These are phyloP conservation scores for Atherix ibis DNA, from an alignment of 2,888 invertebrate species.

Conservation along the genomic window DNA sequence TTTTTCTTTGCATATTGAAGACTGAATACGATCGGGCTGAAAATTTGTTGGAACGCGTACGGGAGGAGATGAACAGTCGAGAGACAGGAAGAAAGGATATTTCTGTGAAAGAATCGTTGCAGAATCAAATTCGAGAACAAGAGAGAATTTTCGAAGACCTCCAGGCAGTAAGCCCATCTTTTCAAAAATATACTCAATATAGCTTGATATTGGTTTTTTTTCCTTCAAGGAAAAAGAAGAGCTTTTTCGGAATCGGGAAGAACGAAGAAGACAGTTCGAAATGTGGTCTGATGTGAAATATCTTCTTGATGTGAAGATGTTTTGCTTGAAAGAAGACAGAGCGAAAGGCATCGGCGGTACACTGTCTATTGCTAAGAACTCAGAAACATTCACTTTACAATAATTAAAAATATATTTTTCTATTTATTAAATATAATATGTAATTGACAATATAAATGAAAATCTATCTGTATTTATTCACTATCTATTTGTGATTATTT, in stretches of 20 bases:
- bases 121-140: constrained; percentile 13
- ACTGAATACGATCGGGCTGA: constrained; percentile 13
- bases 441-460: background rate
- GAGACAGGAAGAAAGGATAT: constrained; percentile 1
- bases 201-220: constrained; percentile 3
- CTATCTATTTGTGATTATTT: too few relatives aligned
- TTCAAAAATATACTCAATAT: too few relatives aligned
- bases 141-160: constrained; percentile 11
- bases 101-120: constrained; percentile 13
- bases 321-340: constrained; percentile 12
- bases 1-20: constrained; percentile 3
- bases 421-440: background rate
- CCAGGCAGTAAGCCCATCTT: constrained; percentile 11
- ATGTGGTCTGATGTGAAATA: constrained; percentile 14
- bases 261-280: constrained; percentile 11
- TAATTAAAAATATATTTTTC: constrained; percentile 2
- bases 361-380: constrained; percentile 12
- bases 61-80: constrained; percentile 10
- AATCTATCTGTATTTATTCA: too few relatives aligned
- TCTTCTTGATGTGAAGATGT: constrained; percentile 13
- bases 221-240: constrained; percentile 11
- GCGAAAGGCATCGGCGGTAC: constrained; percentile 13
- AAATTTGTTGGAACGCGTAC: constrained; percentile 13
- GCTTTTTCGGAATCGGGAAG: constrained; percentile 11
- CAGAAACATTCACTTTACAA: constrained; percentile 16